Evolutionary conservation across 2,888 invertebrate genomes (phyloP), one percentile per base, ranked within the genome.

Genomic region (Brachylomia viminalis): DNA sequence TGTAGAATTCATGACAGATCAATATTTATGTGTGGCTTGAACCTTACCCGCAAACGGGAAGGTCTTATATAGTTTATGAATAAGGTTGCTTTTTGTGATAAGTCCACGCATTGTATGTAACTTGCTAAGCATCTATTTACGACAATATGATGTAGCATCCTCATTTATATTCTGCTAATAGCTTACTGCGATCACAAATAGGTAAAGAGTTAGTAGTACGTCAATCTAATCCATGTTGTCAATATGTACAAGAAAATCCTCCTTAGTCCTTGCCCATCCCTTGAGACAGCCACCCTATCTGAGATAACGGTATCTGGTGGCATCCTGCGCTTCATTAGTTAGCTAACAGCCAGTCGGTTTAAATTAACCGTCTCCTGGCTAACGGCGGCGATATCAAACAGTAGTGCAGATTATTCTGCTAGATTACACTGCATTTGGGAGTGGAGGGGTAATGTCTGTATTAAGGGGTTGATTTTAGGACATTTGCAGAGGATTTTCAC

Each of bases 321-420:
- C 76, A 72, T 78, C 81, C 79, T 77, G 80, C 49, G 82, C 82
- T 86, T 87, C 88, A 88, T 87, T 87, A 88, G 86, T 88, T 88
- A 70, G 61, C 77, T 85, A 86, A 79, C 80, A 80, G 79, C 71
- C 72, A 70, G 83, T 47, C 70, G 75, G 84, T 74, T 88, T 82
- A 83, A 86, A 88, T 85, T 80, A 88, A 87, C 88, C 72, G 75
- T 80, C 79, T 64, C 80, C 62, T 76, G 56, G 10, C 58, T 80
- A 79, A 80, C 79, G 74, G 79, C 66, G 66, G 82, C 64, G 72
- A 61, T 74, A 83, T 72, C 74, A 62, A 76, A 67, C 80, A 77
- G 80, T 80, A 79, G 68, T 79, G 68, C 62, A 70, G 80, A 82
- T 86, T 65, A 73, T 82, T 76, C 75, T 17, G 47, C 45, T 61